A percentile compares a stretch with the other conserved stretches of the same genome.
Conservation (phyloP, 2,113 vertebrate genomes). For the Pachypanchax playfairii region DNA sequence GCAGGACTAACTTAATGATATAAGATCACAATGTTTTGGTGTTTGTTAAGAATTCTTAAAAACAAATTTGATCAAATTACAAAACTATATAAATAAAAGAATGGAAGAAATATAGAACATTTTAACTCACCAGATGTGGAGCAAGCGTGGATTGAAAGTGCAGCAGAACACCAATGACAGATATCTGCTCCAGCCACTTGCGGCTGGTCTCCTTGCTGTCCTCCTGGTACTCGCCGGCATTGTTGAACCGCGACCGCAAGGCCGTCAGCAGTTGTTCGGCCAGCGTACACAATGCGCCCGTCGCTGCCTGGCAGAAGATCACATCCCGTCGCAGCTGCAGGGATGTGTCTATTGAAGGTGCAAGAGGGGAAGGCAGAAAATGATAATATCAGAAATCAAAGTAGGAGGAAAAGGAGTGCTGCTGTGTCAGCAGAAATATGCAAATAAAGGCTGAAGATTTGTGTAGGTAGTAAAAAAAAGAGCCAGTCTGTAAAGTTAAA, state of each 20-base stretch:
- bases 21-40: neutral
- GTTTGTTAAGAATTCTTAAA: neutral
- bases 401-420: neutral
- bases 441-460: neutral
- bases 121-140: constrained; percentile 82
- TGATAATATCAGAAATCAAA: constrained; percentile 1
- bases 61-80: neutral
- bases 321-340: constrained; percentile 92
- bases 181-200: constrained; percentile 97
- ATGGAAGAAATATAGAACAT: neutral
- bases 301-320: constrained; percentile 93
- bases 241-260: constrained; percentile 91
- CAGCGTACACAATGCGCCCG: constrained; percentile 89
- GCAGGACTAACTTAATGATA: neutral
- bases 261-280: constrained; percentile 92
- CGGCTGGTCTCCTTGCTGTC: constrained; percentile 94
- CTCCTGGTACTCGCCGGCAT: constrained; percentile 94
- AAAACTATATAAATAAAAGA: too few species aligned
- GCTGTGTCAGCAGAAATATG: neutral
- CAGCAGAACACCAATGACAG: constrained; percentile 88
- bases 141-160: constrained; percentile 93
- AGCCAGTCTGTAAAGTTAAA: too few species aligned
- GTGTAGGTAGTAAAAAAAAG: neutral
- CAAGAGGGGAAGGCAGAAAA: neutral
- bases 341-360: constrained; percentile 83